phyloP scores from a whole-genome alignment of 2,888 invertebrate genomes.

The Eupelmus urozonus region DNA sequence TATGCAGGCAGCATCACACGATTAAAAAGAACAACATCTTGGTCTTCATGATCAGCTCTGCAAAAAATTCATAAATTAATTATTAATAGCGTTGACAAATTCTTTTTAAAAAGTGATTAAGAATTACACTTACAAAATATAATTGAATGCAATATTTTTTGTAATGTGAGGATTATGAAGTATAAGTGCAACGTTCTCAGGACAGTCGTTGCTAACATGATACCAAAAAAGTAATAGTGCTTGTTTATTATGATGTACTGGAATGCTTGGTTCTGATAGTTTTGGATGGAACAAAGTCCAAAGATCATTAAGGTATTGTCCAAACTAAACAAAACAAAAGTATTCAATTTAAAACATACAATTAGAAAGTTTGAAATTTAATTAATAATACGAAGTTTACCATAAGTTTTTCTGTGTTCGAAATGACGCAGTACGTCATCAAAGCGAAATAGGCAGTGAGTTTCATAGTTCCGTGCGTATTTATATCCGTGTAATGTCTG shows the following conservation, averaged over 20 bases:
- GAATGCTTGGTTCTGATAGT: conserved; percentile 94
- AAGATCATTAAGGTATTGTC: conserved; percentile 92
- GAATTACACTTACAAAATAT: conserved; percentile 88
- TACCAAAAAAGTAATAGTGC: conserved; percentile 95
- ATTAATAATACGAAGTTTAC: conserved; percentile 77
- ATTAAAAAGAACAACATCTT: conserved; percentile 96
- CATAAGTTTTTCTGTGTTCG: conserved; percentile 94
- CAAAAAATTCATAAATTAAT: conserved; percentile 34
- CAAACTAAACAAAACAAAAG: conserved; percentile 82
- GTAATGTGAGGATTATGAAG: conserved; percentile 91
- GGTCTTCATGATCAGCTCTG: conserved; percentile 97
- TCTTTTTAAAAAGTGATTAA: conserved; percentile 7
- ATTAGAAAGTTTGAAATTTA: background rate
- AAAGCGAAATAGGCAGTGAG: conserved; percentile 95
- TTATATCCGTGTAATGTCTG: conserved; percentile 91
- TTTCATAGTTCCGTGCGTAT: conserved; percentile 93
- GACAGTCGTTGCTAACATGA: conserved; percentile 93
- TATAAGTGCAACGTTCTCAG: conserved; percentile 93
- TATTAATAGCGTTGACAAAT: conserved; percentile 19
- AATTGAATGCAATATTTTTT: conserved; percentile 97
- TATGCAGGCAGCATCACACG: conserved; percentile 95
- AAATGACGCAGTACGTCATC: conserved; percentile 93
- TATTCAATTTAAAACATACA: background rate
- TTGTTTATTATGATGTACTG: conserved; percentile 97
- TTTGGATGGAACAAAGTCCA: conserved; percentile 97